phyloP scores from a whole-genome alignment of 2,797 vertebrate genomes.

The Sarcoramphus papa region DNA sequence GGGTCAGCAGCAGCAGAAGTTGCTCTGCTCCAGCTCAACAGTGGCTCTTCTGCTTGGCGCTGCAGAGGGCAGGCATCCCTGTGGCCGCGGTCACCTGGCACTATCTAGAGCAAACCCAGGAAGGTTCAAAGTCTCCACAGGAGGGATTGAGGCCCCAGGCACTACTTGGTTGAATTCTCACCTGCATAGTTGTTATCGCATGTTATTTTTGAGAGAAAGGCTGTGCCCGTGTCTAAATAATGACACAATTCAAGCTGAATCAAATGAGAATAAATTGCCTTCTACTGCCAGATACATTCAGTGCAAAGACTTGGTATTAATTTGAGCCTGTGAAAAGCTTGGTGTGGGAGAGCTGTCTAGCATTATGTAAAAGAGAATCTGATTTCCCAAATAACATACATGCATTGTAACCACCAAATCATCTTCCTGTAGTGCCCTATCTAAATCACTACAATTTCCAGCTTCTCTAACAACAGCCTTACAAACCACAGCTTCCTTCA shows the following conservation, averaged over 20 bases:
- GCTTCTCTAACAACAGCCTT: background rate
- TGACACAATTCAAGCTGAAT: background rate
- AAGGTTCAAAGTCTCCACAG: background rate
- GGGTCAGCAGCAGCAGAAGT: background rate
- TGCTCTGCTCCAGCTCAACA: background rate
- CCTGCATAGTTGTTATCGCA: background rate
- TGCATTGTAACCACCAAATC: background rate
- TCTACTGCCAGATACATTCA: background rate
- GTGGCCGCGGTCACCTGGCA: background rate
- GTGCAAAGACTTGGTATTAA: background rate
- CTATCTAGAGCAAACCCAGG: background rate
- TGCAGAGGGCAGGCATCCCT: accelerated
- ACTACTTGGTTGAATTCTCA: background rate
- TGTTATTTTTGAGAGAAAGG: background rate
- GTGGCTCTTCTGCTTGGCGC: background rate
- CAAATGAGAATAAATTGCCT: background rate
- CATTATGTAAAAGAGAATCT: slow-evolving; percentile 31
- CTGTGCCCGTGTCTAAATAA: background rate
- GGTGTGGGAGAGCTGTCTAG: slow-evolving; percentile 21
- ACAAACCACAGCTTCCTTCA: slow-evolving; percentile 28
- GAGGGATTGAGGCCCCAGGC: background rate
- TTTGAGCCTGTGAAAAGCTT: background rate
- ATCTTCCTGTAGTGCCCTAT: background rate
- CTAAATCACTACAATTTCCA: slow-evolving; percentile 37
- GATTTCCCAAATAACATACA: background rate